Percentiles rank a stretch among this genome's conserved stretches.
Conservation (phyloP, 2,113 vertebrate genomes). For the Himantopus leucocephalus region DNA sequence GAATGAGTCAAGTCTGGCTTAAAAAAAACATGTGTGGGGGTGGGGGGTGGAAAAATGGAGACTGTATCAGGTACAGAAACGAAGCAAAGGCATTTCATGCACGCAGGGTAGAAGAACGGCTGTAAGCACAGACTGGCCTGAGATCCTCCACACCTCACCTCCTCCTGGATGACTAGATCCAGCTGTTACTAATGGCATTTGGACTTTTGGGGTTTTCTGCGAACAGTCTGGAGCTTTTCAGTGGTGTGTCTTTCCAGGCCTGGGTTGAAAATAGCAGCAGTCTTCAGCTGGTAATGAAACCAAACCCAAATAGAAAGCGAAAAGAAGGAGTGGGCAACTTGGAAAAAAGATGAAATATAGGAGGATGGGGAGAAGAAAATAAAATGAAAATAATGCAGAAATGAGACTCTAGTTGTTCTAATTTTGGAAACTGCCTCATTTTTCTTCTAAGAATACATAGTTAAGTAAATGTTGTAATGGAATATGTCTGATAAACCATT, state of each 20-base stretch:
- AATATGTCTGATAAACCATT: background rate
- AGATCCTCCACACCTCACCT: background rate
- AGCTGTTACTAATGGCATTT: background rate
- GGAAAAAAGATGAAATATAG: background rate
- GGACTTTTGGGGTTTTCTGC: background rate
- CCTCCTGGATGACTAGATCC: background rate
- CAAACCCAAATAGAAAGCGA: background rate
- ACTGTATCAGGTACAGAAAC: background rate
- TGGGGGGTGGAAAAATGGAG: background rate
- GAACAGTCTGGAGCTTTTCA: background rate
- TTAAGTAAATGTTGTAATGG: background rate
- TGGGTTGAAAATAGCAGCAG: background rate
- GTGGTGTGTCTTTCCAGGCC: background rate
- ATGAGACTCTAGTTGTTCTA: background rate
- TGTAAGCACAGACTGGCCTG: background rate
- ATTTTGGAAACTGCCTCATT: background rate
- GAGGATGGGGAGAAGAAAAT: background rate
- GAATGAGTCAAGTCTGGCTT: background rate
- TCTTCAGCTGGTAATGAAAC: background rate
- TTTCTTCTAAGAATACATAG: background rate
- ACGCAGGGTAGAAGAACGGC: background rate
- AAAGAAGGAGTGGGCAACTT: background rate
- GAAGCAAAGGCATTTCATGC: background rate
- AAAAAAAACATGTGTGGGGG: fast-evolving
- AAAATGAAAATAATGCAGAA: background rate